These are phyloP conservation scores for Loripinus fragilis DNA, from an alignment of 2,888 invertebrate species.

Conservation along the genomic window DNA sequence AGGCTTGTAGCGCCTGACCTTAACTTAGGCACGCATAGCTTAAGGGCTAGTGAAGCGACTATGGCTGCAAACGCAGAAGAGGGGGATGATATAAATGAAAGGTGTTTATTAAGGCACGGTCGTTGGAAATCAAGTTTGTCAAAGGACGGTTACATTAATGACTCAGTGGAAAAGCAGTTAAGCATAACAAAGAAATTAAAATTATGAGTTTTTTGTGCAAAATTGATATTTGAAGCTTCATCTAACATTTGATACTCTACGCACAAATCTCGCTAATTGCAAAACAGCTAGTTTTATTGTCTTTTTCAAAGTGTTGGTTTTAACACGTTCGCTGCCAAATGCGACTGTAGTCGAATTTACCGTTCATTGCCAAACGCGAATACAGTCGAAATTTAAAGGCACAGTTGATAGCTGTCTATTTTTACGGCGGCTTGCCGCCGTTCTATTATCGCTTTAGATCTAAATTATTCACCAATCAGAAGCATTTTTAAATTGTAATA, in stretches of 20 bases:
- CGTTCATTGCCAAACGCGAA: no score
- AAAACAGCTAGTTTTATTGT: not conserved
- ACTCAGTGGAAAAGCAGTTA: not conserved
- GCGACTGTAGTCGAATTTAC: no score
- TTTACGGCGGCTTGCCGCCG: no score
- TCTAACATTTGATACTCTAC: no score
- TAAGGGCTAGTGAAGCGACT: constrained; percentile 26
- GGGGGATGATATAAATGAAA: not conserved
- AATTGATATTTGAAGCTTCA: no score
- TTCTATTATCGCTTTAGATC: no score
- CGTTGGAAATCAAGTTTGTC: constrained; percentile 25
- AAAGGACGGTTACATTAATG: constrained; percentile 5
- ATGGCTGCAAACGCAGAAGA: constrained; percentile 17
- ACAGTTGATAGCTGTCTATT: no score
- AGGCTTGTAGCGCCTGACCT: constrained; percentile 25
- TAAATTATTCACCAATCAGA: no score
- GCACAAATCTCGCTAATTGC: constrained; percentile 1
- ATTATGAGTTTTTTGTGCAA: no score
- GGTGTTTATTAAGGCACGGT: constrained; percentile 36
- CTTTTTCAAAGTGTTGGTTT: not conserved
- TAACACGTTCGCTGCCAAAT: no score
- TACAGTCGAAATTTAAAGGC: no score
- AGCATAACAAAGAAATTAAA: not conserved
- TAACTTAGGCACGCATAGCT: constrained; percentile 20
- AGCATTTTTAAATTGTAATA: no score